Conservation (phyloP, 2,797 vertebrate genomes). For the Rousettus madagascariensis region DNA sequence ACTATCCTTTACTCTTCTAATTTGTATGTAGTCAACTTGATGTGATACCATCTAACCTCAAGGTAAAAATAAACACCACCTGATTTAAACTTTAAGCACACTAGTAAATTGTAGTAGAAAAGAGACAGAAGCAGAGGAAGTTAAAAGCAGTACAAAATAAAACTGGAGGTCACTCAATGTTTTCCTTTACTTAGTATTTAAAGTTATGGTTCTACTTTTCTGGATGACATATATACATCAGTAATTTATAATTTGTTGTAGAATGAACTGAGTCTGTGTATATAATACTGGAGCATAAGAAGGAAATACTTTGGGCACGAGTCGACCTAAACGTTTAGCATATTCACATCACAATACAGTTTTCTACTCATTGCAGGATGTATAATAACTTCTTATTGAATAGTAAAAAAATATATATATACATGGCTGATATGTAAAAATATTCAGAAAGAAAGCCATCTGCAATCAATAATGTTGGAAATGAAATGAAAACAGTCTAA, state of each 20-base stretch:
- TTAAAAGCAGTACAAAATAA: neutral
- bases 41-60: neutral
- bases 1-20: neutral
- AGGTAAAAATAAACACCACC: conserved; percentile 18
- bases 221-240: neutral
- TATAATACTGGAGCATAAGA: neutral
- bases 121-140: neutral
- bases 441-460: conserved; percentile 39
- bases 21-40: neutral
- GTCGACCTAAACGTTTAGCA: neutral
- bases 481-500: conserved; percentile 22
- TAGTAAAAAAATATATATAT: neutral
- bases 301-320: neutral
- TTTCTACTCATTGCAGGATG: neutral
- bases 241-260: neutral
- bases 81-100: conserved; percentile 34
- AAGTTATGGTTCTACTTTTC: neutral
- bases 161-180: neutral
- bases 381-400: neutral
- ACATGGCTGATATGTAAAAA: conserved; percentile 21
- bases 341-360: conserved; percentile 12
- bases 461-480: conserved; percentile 40
- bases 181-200: conserved; percentile 37
- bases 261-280: neutral
- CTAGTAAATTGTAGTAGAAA: conserved; percentile 23